Evolutionary conservation across 35 echinoderm and acorn worm genomes (phyloP).

Genomic region (Strongylocentrotus purpuratus): DNA sequence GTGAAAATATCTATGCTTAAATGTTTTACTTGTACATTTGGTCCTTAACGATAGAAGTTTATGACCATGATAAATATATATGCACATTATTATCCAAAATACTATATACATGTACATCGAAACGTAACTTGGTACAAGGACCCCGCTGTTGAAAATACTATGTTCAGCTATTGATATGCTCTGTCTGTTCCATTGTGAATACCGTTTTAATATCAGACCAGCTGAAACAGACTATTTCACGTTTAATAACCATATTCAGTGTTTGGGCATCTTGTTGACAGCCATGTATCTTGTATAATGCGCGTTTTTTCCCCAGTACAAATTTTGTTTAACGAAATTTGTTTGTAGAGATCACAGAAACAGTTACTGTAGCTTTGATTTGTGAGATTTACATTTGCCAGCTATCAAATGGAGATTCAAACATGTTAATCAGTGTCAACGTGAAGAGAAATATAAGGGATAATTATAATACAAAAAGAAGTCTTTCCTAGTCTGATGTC

Average conservation of each 20-base stretch:
- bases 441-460: too few species aligned
- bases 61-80: neutral
- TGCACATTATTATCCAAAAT: neutral
- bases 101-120: neutral
- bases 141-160: neutral
- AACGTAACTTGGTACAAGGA: neutral
- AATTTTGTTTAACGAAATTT: neutral
- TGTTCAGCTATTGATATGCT: neutral
- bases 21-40: neutral
- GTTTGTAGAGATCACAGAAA: neutral
- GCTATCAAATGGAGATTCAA: too few species aligned
- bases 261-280: neutral
- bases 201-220: neutral
- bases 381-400: neutral
- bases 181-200: neutral
- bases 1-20: neutral
- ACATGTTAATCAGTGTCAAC: too few species aligned
- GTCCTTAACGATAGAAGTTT: neutral
- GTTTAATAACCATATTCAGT: neutral
- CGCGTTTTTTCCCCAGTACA: neutral
- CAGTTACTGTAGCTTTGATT: neutral
- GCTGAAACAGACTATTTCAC: neutral
- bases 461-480: too few species aligned
- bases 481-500: too few species aligned
- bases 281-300: neutral